These are phyloP conservation scores for Stenoptilia bipunctidactyla DNA, from an alignment of 2,888 invertebrate genomes.

Conservation along the genomic window DNA sequence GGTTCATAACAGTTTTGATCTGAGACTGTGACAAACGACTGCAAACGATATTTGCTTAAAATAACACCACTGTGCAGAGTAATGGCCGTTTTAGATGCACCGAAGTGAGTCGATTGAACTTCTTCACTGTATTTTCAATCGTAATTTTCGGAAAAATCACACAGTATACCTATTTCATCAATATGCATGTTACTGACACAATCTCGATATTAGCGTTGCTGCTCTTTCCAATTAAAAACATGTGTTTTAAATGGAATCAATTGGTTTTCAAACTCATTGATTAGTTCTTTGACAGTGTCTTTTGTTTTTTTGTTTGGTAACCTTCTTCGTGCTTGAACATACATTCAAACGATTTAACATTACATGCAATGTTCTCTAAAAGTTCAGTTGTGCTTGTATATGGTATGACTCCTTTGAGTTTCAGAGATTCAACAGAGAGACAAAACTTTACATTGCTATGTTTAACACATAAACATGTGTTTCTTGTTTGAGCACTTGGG, in stretches of 20 bases:
- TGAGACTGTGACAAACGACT: conserved; percentile 6
- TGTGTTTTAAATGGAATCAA: neutral
- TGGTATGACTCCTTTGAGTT: conserved; percentile 8
- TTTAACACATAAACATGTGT: conserved; percentile 11
- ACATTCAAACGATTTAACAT: conserved; percentile 10
- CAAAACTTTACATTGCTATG: no score
- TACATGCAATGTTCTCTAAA: conserved; percentile 5
- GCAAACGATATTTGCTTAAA: neutral
- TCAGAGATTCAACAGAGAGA: conserved; percentile 10
- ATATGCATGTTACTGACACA: no score
- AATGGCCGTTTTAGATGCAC: conserved; percentile 2
- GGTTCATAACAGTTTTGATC: no score
- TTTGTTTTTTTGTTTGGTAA: conserved; percentile 7
- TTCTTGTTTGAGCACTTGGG: conserved; percentile 6
- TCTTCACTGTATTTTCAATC: conserved; percentile 9
- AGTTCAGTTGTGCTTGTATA: conserved; percentile 6
- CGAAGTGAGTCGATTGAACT: conserved; percentile 10
- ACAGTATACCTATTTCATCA: no score
- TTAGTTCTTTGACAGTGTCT: conserved; percentile 4
- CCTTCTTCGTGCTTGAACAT: conserved; percentile 11
- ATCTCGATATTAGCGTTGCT: no score
- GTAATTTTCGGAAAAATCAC: conserved; percentile 4
- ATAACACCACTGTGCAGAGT: conserved; percentile 3
- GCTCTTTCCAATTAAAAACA: no score
- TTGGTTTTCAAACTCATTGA: conserved; percentile 9